These are phyloP conservation scores for Aptenodytes forsteri DNA, from an alignment of 2,113 vertebrate genomes.

Conservation along the genomic window DNA sequence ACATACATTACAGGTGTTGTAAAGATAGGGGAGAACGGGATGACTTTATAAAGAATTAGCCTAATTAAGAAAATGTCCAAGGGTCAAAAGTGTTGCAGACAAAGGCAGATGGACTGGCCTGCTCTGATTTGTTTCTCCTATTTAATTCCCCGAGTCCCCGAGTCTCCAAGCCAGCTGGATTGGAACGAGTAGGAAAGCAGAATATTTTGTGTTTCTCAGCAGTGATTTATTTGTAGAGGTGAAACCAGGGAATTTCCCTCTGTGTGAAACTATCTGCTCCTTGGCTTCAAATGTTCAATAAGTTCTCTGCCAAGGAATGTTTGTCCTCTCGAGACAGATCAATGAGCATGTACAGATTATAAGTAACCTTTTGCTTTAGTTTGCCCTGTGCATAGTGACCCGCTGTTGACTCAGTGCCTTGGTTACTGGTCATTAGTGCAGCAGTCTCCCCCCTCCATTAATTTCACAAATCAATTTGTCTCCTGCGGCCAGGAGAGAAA, in stretches of 20 bases:
- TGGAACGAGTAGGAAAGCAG: constrained; percentile 1
- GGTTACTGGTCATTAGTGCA: constrained; percentile 1
- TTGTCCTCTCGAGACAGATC: constrained; percentile 20
- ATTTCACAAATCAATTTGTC: not conserved
- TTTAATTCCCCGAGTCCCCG: not conserved
- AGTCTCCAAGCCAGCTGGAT: constrained; percentile 39
- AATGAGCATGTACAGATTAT: not conserved
- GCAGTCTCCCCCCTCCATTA: not conserved
- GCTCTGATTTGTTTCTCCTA: not conserved
- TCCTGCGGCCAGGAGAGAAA: not conserved
- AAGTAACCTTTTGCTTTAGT: constrained; percentile 31
- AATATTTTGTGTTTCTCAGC: constrained; percentile 25
- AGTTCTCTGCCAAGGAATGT: constrained; percentile 28
- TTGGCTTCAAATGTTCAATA: not conserved
- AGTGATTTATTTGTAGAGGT: constrained; percentile 55
- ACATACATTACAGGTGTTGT: not conserved
- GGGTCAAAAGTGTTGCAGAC: not conserved
- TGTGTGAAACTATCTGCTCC: constrained; percentile 25
- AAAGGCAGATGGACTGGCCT: constrained; percentile 9
- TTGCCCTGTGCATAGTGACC: constrained; percentile 1
- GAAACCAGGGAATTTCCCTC: constrained; percentile 43
- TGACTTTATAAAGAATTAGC: not conserved
- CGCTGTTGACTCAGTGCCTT: constrained; percentile 10
- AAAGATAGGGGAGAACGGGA: not conserved
- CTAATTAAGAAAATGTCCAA: not conserved